Base-by-base conservation (phyloP, 2,888 invertebrate genomes). In the Luperina nickerlii region DNA sequence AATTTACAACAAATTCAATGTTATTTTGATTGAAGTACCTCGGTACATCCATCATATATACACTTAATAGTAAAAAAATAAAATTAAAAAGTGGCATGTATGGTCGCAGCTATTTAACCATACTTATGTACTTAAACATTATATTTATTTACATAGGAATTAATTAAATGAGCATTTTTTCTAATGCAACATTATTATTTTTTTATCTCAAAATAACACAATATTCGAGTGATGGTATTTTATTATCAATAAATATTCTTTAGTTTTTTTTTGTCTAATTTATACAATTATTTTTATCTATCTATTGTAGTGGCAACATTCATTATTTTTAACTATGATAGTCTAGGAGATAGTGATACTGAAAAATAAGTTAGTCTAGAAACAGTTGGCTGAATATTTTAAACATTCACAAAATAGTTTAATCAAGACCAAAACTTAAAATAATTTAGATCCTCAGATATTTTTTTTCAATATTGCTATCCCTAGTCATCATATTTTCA, bases 251-350 rank as follows among this genome's bases (percentile, higher is more conserved):
- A 89, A 89, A 89, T 89, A 89, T 84, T 89, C 89, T 89, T 88
- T 89, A 89, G 87, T 88, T 86, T 82, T 88, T 83, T 88, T 89
- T 92, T 88, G 87, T 90, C 92, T 94, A 93, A 93, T 94, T 94
- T 95, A 92, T 94, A 96, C 95, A 96, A 93, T 95, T 93, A 94
- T 93, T 92, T 93, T 95, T 95, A 94, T 94, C 96, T 96, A 96
- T 95, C 95, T 95, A 94, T 88, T 89, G 90, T 90, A 90, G 93
- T 94, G 94, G 93, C 94, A 94, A 95, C 94, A 94, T 93, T 92
- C 84, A 94, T 88, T 84, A 84, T 78, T 88, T 82, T 79, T 83
- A 82, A 75, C 76, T 86, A 86, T 87, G 84, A 74, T 65, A 65
- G n/a, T 38, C 32, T 63, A 74, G 68, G 80, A 79, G 69, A 77